phyloP scores from a whole-genome alignment of 2,888 invertebrate genomes.

The Clistopyga incitator region DNA sequence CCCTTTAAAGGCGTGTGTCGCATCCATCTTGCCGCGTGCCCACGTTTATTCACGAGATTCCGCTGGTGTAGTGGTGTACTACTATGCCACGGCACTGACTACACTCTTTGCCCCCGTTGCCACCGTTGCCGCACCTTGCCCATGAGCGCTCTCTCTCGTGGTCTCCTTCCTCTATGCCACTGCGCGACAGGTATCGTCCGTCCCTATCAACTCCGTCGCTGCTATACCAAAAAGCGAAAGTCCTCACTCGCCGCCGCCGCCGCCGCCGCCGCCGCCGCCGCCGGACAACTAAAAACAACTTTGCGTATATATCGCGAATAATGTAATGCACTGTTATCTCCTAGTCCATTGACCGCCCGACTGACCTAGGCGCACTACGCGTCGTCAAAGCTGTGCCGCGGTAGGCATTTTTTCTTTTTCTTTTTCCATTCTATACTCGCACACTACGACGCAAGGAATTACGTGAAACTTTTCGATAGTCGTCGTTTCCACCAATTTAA shows the following conservation, averaged over 20 bases:
- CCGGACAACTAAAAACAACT: no score
- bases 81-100: no score
- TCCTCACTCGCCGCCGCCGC: constrained; percentile 37
- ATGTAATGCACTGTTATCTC: background rate
- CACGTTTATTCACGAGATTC: constrained; percentile 51
- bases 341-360: background rate
- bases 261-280: no score
- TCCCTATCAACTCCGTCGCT: no score
- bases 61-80: constrained; percentile 15
- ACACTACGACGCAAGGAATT: background rate
- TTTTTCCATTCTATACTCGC: no score
- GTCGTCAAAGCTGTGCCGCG: background rate
- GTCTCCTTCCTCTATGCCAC: no score
- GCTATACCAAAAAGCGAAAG: constrained; percentile 65
- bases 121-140: constrained; percentile 49
- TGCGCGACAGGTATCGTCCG: constrained; percentile 34
- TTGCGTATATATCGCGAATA: background rate
- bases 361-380: background rate
- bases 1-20: constrained; percentile 73
- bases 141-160: constrained; percentile 29
- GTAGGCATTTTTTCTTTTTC: background rate
- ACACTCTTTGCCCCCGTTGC: no score
- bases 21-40: constrained; percentile 79
- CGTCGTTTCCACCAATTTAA: no score
- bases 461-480: background rate